Evolutionary conservation across 2,888 invertebrate species (phyloP).

Genomic region (Chesias legatella): DNA sequence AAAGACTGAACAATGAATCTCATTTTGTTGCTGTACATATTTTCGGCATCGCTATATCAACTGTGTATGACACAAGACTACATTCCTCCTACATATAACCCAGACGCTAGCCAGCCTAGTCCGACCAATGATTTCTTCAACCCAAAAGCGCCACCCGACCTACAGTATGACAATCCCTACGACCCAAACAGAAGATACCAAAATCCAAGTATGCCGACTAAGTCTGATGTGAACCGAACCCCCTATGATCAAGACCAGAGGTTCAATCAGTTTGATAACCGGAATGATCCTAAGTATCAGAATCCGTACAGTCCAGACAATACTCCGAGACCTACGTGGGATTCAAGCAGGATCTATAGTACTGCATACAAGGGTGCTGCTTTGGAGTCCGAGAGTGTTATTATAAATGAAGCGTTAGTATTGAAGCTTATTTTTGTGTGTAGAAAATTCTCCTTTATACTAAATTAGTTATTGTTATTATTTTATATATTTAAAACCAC

Average conservation of each 20-base stretch:
- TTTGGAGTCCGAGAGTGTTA: constrained; percentile 70
- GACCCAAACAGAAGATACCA: constrained; percentile 52
- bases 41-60: constrained; percentile 43
- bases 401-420: constrained; percentile 80
- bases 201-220: constrained; percentile 36
- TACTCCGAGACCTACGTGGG: constrained; percentile 57
- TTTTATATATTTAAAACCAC: neutral
- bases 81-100: constrained; percentile 57
- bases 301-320: constrained; percentile 38
- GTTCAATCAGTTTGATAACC: constrained; percentile 46
- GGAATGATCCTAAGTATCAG: constrained; percentile 41
- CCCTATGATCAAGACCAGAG: constrained; percentile 44
- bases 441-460: too few species aligned
- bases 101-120: constrained; percentile 48
- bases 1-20: constrained; percentile 73
- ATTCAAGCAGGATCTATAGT: constrained; percentile 45
- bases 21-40: constrained; percentile 42
- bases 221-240: constrained; percentile 39
- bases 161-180: constrained; percentile 63
- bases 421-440: neutral
- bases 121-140: constrained; percentile 61
- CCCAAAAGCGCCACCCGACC: constrained; percentile 34
- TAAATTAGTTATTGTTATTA: too few species aligned
- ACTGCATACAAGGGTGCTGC: constrained; percentile 49
- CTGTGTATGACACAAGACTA: constrained; percentile 61